Evolutionary conservation across 2,113 vertebrate genomes (phyloP), one percentile per base, ranked within the genome.

Genomic region (Regulus satrapa): DNA sequence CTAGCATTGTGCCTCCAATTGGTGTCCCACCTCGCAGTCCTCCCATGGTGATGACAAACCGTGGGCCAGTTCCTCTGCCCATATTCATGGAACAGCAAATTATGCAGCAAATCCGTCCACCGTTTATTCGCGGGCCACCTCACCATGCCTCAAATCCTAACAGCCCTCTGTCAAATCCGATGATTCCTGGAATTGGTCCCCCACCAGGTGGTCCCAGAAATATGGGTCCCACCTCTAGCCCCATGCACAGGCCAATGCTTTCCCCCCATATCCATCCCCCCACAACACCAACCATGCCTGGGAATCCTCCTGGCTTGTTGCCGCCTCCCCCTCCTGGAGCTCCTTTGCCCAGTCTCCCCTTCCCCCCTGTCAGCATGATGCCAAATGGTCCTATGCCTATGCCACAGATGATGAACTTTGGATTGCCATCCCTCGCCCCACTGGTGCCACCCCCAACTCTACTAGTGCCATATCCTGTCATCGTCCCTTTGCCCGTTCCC

Each of bases 11-110:
- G 95, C 98, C 99, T 96, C 98, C 98, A 62, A 98, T 99, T 38
- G 99, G 99, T 31, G 97, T 99, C 95, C 99, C 99, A 48, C 97
- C 99, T 71, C 99, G 99, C 85, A 99, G 98, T 92, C 99, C 99
- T 82, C 99, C 99, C 40, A 99, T 99, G 99, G 98, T 99, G 92
- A 99, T 99, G 99, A 99, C 99, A 79, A 99, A 99, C 64, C 98
- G 99, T 51, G 99, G 99, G 66, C 99, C 99, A 4, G 98, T 99
- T 97, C 99, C 99, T 52, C 97, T 99, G 94, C 99, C 99, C 94
- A 97, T 99, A 94, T 99, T 99, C 98, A 99, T 99, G 99, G 99
- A 99, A 89, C 99, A 99, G 96, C 99, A 99, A 97, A 99, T 99
- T 97, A 99, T 99, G 98, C 99, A 99, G 95, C 99, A 99, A 87